Evolutionary conservation across 2,113 vertebrate genomes (phyloP), one percentile per base, ranked within the genome.

Genomic region (Paradoxurus hermaphroditus): DNA sequence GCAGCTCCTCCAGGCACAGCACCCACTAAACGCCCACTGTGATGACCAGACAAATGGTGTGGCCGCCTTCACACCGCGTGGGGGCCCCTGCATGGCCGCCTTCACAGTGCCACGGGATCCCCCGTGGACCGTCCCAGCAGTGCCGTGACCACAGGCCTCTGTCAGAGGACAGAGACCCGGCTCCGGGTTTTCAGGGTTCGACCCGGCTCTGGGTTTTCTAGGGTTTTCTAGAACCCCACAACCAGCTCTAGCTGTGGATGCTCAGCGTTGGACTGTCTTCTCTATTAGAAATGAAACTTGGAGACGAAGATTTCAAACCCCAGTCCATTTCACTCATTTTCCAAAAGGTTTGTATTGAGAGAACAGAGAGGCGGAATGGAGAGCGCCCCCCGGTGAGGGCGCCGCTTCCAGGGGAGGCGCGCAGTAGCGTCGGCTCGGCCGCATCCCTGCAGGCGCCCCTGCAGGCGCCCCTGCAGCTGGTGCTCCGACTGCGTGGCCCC

Each of bases 1-100:
- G 4, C 0, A 4, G 51, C 56, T 10, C 9, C 86, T 27, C 25
- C 5, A 5, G 0, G 0, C 7, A 18, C n/a, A 5, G 36, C 3
- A 72, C 15, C 56, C 90, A 65, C 72, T 44, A 27, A 36, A 36
- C 15, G 14, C 77, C 15, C 0, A 4, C 67, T n/a, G 53, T n/a
- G 51, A 29, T 27, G 3, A 14, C 36, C 85, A 25, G 65, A 25
- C 73, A 7, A 53, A 31, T 10, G 75, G 59, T 44, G 13, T 5
- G 5, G 18, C 7, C 1, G 7, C n/a, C 62, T 41, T 11, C 13
- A 4, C 2, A 4, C 11, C 10, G 51, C 46, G 14, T 4, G 4
- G 29, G 56, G 6, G 23, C n/a, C 11, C 49, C 49, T 13, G 14
- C 0, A 3, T 49, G 49, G 49, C 49, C 12, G 2, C 49, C 49